Percentiles rank a stretch among this genome's conserved stretches.
phyloP scores from a whole-genome alignment of 2,113 vertebrate species.

The Toxostoma redivivum region DNA sequence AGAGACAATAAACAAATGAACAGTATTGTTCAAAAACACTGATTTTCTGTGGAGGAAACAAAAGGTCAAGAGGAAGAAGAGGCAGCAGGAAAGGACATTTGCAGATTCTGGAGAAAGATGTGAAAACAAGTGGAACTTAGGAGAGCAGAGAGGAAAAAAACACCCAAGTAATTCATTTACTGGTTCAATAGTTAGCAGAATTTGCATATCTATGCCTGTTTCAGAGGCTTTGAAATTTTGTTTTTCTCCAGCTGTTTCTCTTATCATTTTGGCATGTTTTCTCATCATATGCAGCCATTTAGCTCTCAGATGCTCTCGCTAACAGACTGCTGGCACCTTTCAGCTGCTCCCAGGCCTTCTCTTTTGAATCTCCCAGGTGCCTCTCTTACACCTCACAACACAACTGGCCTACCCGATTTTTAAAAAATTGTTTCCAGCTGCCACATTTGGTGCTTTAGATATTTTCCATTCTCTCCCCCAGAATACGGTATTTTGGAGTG shows the following conservation, averaged over 20 bases:
- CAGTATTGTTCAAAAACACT: not conserved
- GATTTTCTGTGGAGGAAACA: not conserved
- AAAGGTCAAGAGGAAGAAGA: not conserved
- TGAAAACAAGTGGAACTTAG: not conserved
- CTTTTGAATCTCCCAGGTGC: constrained; percentile 70
- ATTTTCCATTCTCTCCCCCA: constrained; percentile 19
- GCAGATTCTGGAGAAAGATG: not conserved
- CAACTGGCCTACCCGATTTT: not conserved
- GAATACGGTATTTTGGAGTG: constrained; percentile 23
- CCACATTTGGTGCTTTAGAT: constrained; percentile 51
- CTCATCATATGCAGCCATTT: constrained; percentile 28
- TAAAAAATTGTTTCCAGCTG: constrained; percentile 60
- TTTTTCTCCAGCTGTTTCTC: constrained; percentile 59
- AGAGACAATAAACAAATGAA: not conserved
- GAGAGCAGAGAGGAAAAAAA: not conserved
- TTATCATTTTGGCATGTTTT: constrained; percentile 48
- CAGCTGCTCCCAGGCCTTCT: constrained; percentile 58
- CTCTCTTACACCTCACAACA: constrained; percentile 40
- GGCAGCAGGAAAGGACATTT: not conserved
- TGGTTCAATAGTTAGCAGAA: not conserved
- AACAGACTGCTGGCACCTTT: constrained; percentile 25
- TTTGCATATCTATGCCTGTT: not conserved
- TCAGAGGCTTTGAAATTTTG: constrained; percentile 10
- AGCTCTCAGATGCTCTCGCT: not conserved
- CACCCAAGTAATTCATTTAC: not conserved